Percentiles rank a stretch among this genome's conserved stretches.
phyloP scores from a whole-genome alignment of 2,113 vertebrate species.

The Platichthys stellatus region DNA sequence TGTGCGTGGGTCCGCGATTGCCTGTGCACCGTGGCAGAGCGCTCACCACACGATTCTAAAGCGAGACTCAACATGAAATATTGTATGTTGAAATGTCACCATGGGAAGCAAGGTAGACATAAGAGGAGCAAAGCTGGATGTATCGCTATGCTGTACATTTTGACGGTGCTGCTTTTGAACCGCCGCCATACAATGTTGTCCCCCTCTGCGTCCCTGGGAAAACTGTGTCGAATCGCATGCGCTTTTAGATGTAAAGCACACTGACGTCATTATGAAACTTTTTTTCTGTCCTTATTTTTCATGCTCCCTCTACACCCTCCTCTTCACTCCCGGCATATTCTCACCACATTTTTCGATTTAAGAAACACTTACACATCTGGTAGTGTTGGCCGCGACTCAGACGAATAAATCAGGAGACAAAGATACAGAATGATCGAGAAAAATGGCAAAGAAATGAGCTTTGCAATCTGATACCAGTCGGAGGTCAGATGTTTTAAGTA shows the following conservation, averaged over 20 bases:
- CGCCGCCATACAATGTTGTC: slow-evolving; percentile 6
- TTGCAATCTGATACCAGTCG: slow-evolving; percentile 54
- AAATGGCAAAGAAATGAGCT: slow-evolving; percentile 36
- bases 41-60: slow-evolving; percentile 45
- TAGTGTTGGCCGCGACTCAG: slow-evolving; percentile 56
- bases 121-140: slow-evolving; percentile 41
- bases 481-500: slow-evolving; percentile 47
- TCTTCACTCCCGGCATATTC: slow-evolving; percentile 35
- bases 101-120: slow-evolving; percentile 45
- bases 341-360: slow-evolving; percentile 44
- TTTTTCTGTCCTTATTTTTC: neutral
- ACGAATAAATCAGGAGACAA: slow-evolving; percentile 68
- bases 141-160: slow-evolving; percentile 20
- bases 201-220: slow-evolving; percentile 23
- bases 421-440: slow-evolving; percentile 46
- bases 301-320: slow-evolving; percentile 21
- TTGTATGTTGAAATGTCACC: slow-evolving; percentile 57
- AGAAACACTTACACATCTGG: slow-evolving; percentile 70
- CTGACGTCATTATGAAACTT: slow-evolving; percentile 38
- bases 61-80: slow-evolving; percentile 55
- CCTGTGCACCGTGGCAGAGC: slow-evolving; percentile 15
- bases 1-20: slow-evolving; percentile 42
- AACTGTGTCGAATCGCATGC: slow-evolving; percentile 45
- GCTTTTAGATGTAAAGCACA: slow-evolving; percentile 23
- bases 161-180: slow-evolving; percentile 26